Percentiles rank a stretch among this genome's conserved stretches.
phyloP scores from a whole-genome alignment of 1,140 invertebrate species.

The Sminthurides bifidus region DNA sequence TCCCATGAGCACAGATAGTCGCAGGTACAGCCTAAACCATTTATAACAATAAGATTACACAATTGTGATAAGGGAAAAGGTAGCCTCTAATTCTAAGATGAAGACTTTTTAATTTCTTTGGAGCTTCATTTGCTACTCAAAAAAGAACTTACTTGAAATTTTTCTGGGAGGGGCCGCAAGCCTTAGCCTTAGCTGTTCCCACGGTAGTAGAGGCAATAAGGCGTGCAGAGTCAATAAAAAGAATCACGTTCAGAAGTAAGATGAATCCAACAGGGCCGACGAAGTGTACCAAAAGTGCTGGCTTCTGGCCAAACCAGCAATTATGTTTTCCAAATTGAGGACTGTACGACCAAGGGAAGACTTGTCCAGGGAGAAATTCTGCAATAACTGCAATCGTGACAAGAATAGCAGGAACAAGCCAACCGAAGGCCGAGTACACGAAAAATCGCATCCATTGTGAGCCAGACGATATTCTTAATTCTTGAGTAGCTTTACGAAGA shows the following conservation, averaged over 20 bases:
- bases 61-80: not conserved
- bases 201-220: slow-evolving; percentile 43
- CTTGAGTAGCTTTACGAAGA: slow-evolving; percentile 40
- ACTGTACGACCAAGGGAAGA: slow-evolving; percentile 33
- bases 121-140: too few relatives aligned
- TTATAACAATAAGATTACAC: not conserved
- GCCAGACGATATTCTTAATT: slow-evolving; percentile 37
- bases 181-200: slow-evolving; percentile 36
- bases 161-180: slow-evolving; percentile 33
- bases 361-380: slow-evolving; percentile 38
- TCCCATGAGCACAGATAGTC: slow-evolving; percentile 45
- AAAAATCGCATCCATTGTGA: slow-evolving; percentile 37
- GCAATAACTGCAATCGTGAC: slow-evolving; percentile 39
- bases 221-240: slow-evolving; percentile 42
- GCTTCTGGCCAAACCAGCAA: slow-evolving; percentile 46
- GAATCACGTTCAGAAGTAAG: slow-evolving; percentile 41
- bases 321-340: slow-evolving; percentile 40
- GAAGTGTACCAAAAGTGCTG: slow-evolving; percentile 44
- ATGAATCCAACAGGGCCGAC: slow-evolving; percentile 41
- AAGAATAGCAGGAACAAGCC: slow-evolving; percentile 42
- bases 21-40: slow-evolving; percentile 42
- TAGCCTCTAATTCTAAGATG: not conserved
- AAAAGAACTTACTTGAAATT: slow-evolving; percentile 33
- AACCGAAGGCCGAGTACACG: slow-evolving; percentile 44
- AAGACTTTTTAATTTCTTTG: too few relatives aligned